Evolutionary conservation across 2,888 invertebrate genomes (phyloP).

Genomic region (Halictus quadricinctus): DNA sequence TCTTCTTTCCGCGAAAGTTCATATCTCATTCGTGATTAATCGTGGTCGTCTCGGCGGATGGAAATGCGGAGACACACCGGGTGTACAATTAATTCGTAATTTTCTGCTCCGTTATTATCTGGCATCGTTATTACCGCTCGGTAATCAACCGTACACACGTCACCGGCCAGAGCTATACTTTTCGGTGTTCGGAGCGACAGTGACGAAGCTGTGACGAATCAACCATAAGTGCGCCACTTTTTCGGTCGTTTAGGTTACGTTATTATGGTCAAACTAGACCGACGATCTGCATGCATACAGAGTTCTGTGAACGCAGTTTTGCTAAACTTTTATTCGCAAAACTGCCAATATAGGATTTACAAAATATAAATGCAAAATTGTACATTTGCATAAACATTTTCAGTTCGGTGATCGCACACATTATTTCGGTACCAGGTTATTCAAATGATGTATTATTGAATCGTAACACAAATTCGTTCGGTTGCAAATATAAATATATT

Average conservation of each 20-base stretch:
- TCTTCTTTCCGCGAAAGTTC: not conserved
- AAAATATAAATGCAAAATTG: no score
- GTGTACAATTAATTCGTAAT: constrained; percentile 33
- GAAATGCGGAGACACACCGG: not conserved
- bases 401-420: no score
- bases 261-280: not conserved
- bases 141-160: constrained; percentile 39
- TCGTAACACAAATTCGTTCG: no score
- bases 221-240: not conserved
- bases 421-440: no score
- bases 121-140: not conserved
- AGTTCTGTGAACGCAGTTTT: not conserved
- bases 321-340: no score
- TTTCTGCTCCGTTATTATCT: constrained; percentile 24
- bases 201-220: constrained; percentile 15
- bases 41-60: not conserved
- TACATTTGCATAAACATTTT: no score
- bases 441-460: no score
- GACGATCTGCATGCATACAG: not conserved
- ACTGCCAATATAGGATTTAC: no score
- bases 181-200: not conserved
- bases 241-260: not conserved
- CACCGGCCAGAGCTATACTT: not conserved
- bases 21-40: not conserved
- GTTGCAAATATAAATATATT: no score